A percentile compares a stretch with the other conserved stretches of the same genome.
phyloP scores from a whole-genome alignment of 2,888 invertebrate species.

The Tipula lateralis region DNA sequence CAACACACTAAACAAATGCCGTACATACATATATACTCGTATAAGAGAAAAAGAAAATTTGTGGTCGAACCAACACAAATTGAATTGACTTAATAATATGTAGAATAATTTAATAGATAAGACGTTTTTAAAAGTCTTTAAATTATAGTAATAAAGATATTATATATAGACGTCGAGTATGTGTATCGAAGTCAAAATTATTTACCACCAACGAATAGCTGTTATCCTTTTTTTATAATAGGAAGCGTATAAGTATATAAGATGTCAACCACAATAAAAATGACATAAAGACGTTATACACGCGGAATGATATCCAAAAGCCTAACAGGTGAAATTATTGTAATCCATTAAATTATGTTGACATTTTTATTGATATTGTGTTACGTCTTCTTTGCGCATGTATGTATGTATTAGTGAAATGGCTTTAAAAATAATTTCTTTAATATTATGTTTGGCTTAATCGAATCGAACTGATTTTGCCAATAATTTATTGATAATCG shows the following conservation, averaged over 20 bases:
- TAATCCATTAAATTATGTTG: constrained; percentile 24
- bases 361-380: background rate
- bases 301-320: background rate
- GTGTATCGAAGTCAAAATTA: background rate
- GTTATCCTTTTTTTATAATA: background rate
- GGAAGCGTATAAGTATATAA: background rate
- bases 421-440: too few relatives aligned
- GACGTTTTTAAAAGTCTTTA: background rate
- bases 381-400: background rate
- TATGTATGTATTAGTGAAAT: too few relatives aligned
- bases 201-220: constrained; percentile 26
- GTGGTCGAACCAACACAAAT: background rate
- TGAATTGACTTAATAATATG: background rate
- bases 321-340: background rate
- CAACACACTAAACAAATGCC: too few relatives aligned
- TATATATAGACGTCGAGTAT: background rate
- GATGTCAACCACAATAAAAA: background rate
- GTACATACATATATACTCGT: background rate
- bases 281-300: background rate
- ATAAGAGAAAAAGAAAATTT: background rate
- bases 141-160: background rate
- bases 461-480: too few relatives aligned
- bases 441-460: too few relatives aligned
- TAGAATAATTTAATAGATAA: background rate
- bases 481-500: too few relatives aligned